Base-by-base conservation (phyloP, 2,113 vertebrate genomes). In the Nerophis ophidion region DNA sequence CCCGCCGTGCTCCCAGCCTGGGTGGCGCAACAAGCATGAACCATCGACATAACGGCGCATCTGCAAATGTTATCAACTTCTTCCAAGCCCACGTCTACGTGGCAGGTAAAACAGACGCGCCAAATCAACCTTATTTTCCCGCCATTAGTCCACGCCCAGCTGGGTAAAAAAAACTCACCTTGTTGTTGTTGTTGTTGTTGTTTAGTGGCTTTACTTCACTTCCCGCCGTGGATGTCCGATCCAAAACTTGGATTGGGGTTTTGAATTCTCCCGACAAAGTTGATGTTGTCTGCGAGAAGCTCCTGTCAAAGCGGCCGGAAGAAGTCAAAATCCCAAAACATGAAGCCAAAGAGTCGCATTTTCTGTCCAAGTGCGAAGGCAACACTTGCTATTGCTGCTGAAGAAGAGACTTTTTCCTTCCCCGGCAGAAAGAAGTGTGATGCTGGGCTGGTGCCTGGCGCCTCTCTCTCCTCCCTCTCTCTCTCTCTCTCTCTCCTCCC, bases 261-360 rank as follows among this genome's bases (percentile, higher is more conserved):
- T 69, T 68, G 79, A 79, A 72, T 53, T 65, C 65, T 72, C 65
- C 53, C 58, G 53, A 50, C 48, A 61, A 63, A 57, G 35, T 73
- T 3, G 11, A 61, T 50, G 40, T 19, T 59, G 35, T 35, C 68
- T 70, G 73, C 61, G 61, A 70, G 74, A 68, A 67, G 65, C 58
- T 62, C 11, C 62, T 72, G 70, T 86, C 80, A 84, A 78, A 74
- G 79, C 35, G 57, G 78, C 58, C 68, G 47, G 70, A 63, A 84
- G 70, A 65, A 84, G 58, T 80, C 70, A 60, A 64, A 66, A 76
- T 83, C 74, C 74, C 80, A 11, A 44, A 44, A 65, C 51, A 65
- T 45, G 67, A 57, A 67, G 45, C 36, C 75, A 79, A 75, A 71
- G 75, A 73, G 71, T 54, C 71, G 86, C 88, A 91, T 91, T 83